Evolutionary conservation across 92 coral and sea anemone genomes (phyloP).

Genomic region (Galaxea fascicularis): DNA sequence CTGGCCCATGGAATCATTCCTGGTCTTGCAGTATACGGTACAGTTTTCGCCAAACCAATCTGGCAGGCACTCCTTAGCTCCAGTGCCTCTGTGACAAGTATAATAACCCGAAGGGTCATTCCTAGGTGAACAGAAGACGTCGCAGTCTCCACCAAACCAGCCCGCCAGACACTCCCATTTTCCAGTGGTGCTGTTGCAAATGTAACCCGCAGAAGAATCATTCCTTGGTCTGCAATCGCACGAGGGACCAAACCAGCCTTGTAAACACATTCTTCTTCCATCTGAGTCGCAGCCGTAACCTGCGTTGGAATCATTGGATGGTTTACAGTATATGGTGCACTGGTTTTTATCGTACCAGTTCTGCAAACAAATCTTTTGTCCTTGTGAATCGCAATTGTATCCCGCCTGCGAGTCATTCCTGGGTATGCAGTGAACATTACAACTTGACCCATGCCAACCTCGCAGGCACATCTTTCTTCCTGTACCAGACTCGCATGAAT

Average conservation of each 20-base stretch:
- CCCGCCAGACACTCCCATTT: conserved; percentile 61
- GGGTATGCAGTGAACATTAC: conserved; percentile 62
- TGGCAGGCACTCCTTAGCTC: conserved; percentile 70
- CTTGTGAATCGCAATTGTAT: conserved; percentile 71
- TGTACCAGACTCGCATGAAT: conserved; percentile 71
- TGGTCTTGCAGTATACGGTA: conserved; percentile 55
- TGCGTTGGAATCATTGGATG: conserved; percentile 54
- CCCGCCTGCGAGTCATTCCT: conserved; percentile 68
- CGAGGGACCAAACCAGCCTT: conserved; percentile 84
- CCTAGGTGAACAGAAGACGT: conserved; percentile 53
- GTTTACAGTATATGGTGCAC: conserved; percentile 64
- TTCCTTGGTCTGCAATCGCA: conserved; percentile 82
- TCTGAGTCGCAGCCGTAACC: conserved; percentile 67
- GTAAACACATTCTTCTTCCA: conserved; percentile 60
- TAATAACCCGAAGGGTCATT: conserved; percentile 68
- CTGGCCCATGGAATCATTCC: conserved; percentile 63
- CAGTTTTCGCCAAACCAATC: conserved; percentile 91
- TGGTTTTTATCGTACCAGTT: conserved; percentile 74
- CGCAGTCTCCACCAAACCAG: conserved; percentile 75
- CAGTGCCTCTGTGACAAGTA: conserved; percentile 57
- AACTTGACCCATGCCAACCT: conserved; percentile 79
- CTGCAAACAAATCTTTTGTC: conserved; percentile 72
- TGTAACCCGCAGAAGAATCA: conserved; percentile 69
- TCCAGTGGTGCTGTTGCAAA: conserved; percentile 79
- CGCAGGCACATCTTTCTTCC: conserved; percentile 68